Conservation (phyloP, 2,113 vertebrate genomes). For the Sapajus apella region DNA sequence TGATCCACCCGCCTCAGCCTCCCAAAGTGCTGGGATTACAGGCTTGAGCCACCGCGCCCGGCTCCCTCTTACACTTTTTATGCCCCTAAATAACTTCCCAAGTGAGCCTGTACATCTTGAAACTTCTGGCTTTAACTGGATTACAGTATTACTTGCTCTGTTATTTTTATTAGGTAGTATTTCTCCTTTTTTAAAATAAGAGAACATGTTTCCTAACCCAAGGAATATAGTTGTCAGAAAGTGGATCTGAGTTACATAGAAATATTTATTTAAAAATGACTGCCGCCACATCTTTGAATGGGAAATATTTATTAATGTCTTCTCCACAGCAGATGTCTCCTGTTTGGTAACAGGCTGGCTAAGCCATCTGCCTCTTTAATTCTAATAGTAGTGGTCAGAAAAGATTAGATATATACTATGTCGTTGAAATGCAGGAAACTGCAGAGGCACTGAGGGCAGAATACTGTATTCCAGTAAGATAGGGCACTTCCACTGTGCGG, state of each 20-base stretch:
- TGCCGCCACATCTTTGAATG: background rate
- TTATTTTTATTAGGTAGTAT: background rate
- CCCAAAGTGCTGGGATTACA: too few species aligned
- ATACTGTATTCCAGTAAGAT: slow-evolving; percentile 50
- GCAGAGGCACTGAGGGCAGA: slow-evolving; percentile 65
- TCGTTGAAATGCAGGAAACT: slow-evolving; percentile 77
- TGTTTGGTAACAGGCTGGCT: slow-evolving; percentile 73
- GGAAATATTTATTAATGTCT: slow-evolving; percentile 37
- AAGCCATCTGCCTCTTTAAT: slow-evolving; percentile 72
- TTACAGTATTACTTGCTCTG: background rate
- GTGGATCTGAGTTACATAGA: background rate
- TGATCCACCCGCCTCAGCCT: too few species aligned
- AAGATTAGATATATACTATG: slow-evolving; percentile 34
- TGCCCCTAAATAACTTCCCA: background rate
- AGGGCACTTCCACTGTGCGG: slow-evolving; percentile 50
- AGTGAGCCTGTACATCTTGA: background rate
- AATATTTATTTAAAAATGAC: slow-evolving; percentile 13
- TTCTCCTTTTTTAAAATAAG: background rate
- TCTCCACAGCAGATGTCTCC: slow-evolving; percentile 58
- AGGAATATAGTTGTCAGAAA: background rate
- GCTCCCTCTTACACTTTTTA: background rate
- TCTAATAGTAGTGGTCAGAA: slow-evolving; percentile 74
- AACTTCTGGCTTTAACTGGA: background rate
- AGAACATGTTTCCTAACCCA: slow-evolving; percentile 1
- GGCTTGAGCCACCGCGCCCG: too few species aligned